A percentile compares a stretch with the other conserved stretches of the same genome.
Conservation (phyloP, 2,113 vertebrate genomes). For the Labeo rohita region DNA sequence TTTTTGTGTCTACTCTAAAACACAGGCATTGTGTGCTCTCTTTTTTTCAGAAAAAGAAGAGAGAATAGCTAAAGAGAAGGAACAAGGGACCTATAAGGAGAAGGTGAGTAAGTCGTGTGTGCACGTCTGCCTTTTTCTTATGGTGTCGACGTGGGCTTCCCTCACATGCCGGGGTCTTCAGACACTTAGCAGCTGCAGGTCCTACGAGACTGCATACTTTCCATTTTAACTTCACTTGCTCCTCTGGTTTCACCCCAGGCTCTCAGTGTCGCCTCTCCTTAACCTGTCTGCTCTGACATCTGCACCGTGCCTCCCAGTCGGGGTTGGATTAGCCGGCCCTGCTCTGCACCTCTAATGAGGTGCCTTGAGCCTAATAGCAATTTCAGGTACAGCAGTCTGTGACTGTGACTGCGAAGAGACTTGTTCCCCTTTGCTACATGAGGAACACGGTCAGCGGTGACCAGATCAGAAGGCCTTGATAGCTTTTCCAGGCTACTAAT, state of each 20-base stretch:
- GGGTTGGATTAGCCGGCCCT: constrained; percentile 35
- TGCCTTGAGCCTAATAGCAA: constrained; percentile 47
- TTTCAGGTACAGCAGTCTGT: constrained; percentile 35
- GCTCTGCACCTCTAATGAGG: constrained; percentile 51
- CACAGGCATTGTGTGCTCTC: neutral
- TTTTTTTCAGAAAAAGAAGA: constrained; percentile 91
- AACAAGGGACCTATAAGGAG: constrained; percentile 96
- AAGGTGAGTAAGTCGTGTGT: constrained; percentile 78
- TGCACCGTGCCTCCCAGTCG: constrained; percentile 27
- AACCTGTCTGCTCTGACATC: constrained; percentile 54
- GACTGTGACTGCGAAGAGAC: constrained; percentile 12
- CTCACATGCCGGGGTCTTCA: constrained; percentile 7
- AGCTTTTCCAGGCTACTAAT: constrained; percentile 24
- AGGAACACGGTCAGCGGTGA: constrained; percentile 21
- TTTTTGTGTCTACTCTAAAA: neutral
- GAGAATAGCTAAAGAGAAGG: constrained; percentile 91
- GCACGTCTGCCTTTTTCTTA: neutral
- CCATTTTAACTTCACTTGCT: constrained; percentile 34
- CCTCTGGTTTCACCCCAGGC: constrained; percentile 39
- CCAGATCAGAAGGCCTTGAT: constrained; percentile 35
- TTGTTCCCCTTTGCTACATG: constrained; percentile 18
- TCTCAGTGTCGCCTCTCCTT: constrained; percentile 34
- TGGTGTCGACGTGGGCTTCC: neutral
- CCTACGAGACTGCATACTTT: constrained; percentile 11
- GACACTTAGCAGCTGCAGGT: constrained; percentile 40